Evolutionary conservation across 1,140 invertebrate species (phyloP).

Genomic region (Drosophila leontia): DNA sequence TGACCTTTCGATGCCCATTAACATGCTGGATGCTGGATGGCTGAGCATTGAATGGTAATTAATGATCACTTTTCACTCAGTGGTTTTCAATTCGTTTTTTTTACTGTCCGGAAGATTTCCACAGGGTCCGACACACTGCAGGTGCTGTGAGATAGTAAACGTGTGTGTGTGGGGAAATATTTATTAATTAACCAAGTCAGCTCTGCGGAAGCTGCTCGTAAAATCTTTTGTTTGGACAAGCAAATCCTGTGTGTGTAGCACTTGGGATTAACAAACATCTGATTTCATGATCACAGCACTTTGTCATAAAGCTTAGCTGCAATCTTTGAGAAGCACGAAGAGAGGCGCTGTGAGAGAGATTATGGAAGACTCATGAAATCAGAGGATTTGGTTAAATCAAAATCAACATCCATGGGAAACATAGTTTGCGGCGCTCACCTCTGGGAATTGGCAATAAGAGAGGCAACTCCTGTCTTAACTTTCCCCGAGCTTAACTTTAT

Average conservation of each 20-base stretch:
- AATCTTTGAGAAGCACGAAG: slow-evolving; percentile 7
- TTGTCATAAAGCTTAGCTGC: not conserved
- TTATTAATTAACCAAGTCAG: slow-evolving; percentile 21
- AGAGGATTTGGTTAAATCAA: slow-evolving; percentile 11
- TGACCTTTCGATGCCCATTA: slow-evolving; percentile 53
- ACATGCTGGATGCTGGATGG: slow-evolving; percentile 34
- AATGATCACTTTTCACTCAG: slow-evolving; percentile 49
- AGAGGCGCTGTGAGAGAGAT: not conserved
- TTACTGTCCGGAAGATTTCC: slow-evolving; percentile 21
- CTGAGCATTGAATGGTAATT: slow-evolving; percentile 45
- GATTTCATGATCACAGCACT: not conserved
- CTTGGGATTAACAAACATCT: slow-evolving; percentile 2
- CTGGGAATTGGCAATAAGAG: slow-evolving; percentile 9
- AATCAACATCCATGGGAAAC: slow-evolving; percentile 43
- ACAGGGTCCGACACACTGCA: slow-evolving; percentile 2
- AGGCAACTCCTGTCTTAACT: slow-evolving; percentile 13
- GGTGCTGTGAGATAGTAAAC: slow-evolving; percentile 10
- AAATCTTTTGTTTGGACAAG: slow-evolving; percentile 27
- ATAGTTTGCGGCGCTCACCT: not conserved
- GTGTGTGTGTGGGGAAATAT: slow-evolving; percentile 9
- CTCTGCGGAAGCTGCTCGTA: slow-evolving; percentile 11
- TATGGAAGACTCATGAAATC: not conserved
- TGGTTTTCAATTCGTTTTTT: slow-evolving; percentile 37
- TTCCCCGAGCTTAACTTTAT: slow-evolving; percentile 19
- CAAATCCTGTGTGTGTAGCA: slow-evolving; percentile 13